Base-by-base conservation (phyloP, 2,797 vertebrate genomes). In the Tragopan temminckii region DNA sequence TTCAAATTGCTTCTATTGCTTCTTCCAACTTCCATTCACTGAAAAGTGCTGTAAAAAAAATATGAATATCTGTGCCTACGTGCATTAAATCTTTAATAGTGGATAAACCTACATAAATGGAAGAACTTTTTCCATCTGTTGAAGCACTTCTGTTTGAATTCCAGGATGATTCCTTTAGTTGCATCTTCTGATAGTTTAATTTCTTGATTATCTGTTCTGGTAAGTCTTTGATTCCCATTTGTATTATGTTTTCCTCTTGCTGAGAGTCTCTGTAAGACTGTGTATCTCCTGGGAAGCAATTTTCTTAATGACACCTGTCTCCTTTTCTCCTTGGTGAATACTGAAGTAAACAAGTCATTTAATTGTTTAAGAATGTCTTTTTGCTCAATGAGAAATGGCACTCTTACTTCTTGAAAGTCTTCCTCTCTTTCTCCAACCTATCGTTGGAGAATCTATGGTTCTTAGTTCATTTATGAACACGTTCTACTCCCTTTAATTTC, bases 261-360 rank as follows among this genome's bases (percentile, higher is more conserved):
- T 71, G 38, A 1, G 3, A 86, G 50, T 85, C 80, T 96, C 86
- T 88, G 59, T 53, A 52, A 80, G 66, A 45, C 6, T 88, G 35
- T 59, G 13, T 23, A 13, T 82, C 92, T 92, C 80, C 80, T 83
- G 93, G 90, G 85, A 89, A 91, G 76, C 57, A 72, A 79, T 94
- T 94, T 82, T 85, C 91, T 94, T 93, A 90, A 94, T 95, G 90
- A 48, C 67, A 94, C 90, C 90, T 95, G 80, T 93, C 83, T 93
- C 43, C 67, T 89, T 58, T 82, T 86, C 68, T 94, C 87, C 88
- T 93, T 81, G 66, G 90, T 91, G 94, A 94, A 91, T 91, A 78
- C 24, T 91, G 85, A 93, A 94, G 67, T 88, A 96, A 97, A 94
- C 85, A 96, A 95, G 80, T 91, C 20, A 96, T 91, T 88, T 92